A percentile compares a stretch with the other conserved stretches of the same genome.
Conservation (phyloP, 1,140 invertebrate species). For the Tribolium castaneum region DNA sequence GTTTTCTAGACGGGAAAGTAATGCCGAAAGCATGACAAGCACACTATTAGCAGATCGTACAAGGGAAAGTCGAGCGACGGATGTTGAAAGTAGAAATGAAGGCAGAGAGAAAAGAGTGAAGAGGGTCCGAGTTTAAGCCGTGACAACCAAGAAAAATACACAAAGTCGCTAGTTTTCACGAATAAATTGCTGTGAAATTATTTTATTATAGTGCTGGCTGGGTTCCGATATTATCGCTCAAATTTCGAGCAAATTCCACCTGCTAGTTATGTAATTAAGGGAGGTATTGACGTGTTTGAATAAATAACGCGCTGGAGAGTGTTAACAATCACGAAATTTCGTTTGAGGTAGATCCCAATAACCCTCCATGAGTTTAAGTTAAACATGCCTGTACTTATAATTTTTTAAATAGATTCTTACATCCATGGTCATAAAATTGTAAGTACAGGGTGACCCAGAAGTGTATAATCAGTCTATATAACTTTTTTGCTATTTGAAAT, state of each 20-base stretch:
- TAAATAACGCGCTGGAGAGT: background rate
- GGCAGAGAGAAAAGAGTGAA: background rate
- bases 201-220: conserved; percentile 4
- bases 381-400: too few species aligned
- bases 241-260: conserved; percentile 1
- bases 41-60: conserved; percentile 6
- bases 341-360: background rate
- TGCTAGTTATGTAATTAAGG: conserved; percentile 19
- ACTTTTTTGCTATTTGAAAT: too few species aligned
- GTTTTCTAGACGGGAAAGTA: background rate
- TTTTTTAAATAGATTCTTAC: too few species aligned
- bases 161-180: too few species aligned
- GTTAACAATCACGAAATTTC: background rate
- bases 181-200: background rate
- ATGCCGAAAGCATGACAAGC: conserved; percentile 1
- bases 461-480: too few species aligned
- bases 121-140: background rate
- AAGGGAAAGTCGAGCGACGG: conserved; percentile 3
- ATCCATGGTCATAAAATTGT: too few species aligned
- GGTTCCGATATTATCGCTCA: conserved; percentile 4
- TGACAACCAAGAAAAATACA: background rate
- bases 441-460: too few species aligned
- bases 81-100: conserved; percentile 6
- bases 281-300: conserved; percentile 21
- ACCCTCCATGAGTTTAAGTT: background rate